Evolutionary conservation across 2,888 invertebrate species (phyloP), one percentile per base, ranked within the genome.

Genomic region (Heterodera filipjevi): DNA sequence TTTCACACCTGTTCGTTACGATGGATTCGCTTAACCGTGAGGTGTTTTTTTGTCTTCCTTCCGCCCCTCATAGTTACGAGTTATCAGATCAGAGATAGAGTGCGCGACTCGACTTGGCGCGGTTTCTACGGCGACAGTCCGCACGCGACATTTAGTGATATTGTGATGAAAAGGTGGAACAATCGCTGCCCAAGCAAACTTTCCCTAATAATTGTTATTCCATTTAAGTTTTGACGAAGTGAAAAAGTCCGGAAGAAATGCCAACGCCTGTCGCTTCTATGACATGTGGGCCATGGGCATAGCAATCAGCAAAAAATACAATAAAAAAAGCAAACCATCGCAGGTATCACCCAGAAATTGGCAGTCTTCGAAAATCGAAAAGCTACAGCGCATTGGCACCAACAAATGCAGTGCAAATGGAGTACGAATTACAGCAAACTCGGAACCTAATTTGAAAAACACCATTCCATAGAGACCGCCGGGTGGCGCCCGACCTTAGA

Each of bases 401-500:
- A 14, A 82, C 81, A 19, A 78, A 81, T 71, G 81, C 79, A 22
- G 82, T 81, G 82, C 46, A 44, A 27, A 82, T 68, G 46, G 72
- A 27, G 81, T 79, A 64, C 16, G 22, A 59, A 59, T 27, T 19
- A 30, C 16, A 22, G n/a, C 8, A n/a, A 8, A 44, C 32, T 27
- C 73, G n/a, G 6, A 66, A 64, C 6, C 14, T 30, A 22, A 39
- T 12, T 32, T 19, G 30, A 77, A 35, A 32, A 16, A 6, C 39
- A 19, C n/a, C 33, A 72, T 27, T 59, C 44, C 32, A 49, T 77
- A 85, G 87, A 66, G 84, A 86, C 77, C 84, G 82, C 3, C 77
- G 44, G 66, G 84, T 85, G 74, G 82, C 79, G n/a, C 83, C 83
- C 46, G 85, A 86, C 59, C 66, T 84, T 76, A 80, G 85, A 14